These are phyloP conservation scores for Lydus trimaculatus DNA, from an alignment of 2,888 invertebrate genomes.

Conservation along the genomic window DNA sequence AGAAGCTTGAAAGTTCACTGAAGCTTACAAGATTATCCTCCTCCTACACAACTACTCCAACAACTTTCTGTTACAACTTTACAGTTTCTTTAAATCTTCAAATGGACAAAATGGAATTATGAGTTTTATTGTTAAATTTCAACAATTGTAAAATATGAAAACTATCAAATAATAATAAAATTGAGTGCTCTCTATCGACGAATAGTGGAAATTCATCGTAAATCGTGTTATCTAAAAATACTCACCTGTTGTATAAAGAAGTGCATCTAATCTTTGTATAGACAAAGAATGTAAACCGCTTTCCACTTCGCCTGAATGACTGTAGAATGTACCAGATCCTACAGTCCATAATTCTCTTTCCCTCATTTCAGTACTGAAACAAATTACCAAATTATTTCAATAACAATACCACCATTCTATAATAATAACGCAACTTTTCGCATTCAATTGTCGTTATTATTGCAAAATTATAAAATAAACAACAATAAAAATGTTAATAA, in stretches of 20 bases:
- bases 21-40: conserved; percentile 1
- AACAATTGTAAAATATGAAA: too few relatives aligned
- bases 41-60: background rate
- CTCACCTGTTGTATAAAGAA: conserved; percentile 53
- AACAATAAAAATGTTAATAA: background rate
- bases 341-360: conserved; percentile 53
- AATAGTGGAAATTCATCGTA: conserved; percentile 2
- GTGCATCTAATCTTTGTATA: conserved; percentile 52
- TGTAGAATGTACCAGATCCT: conserved; percentile 54
- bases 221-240: background rate
- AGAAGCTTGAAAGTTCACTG: background rate
- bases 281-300: conserved; percentile 53
- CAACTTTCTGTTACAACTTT: background rate
- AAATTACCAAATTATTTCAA: conserved; percentile 10
- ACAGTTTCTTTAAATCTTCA: background rate
- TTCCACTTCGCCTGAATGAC: conserved; percentile 53
- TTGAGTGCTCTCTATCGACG: conserved; percentile 15
- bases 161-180: background rate
- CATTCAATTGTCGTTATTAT: conserved; percentile 15
- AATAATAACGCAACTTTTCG: too few relatives aligned
- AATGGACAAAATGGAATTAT: background rate
- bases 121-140: too few relatives aligned
- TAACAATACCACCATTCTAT: background rate
- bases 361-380: conserved; percentile 47
- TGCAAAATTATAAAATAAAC: conserved; percentile 12